Percentiles rank a stretch among this genome's conserved stretches.
These are phyloP conservation scores for Malurus leucopterus DNA, from an alignment of 2,797 vertebrate genomes.

Conservation along the genomic window DNA sequence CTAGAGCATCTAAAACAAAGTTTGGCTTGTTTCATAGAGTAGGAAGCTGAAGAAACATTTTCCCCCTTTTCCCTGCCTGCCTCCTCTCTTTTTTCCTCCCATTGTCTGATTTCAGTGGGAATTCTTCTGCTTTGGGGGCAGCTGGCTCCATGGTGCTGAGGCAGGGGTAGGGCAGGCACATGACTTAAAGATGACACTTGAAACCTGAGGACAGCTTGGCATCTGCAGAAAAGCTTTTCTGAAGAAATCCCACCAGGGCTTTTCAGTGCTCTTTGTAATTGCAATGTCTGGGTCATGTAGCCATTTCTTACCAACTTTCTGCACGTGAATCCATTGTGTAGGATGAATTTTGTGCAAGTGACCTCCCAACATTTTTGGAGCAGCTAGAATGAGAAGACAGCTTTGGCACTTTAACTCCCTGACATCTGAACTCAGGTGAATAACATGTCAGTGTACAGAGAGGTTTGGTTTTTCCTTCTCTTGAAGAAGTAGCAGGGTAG, in stretches of 20 bases:
- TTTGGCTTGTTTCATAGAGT: background rate
- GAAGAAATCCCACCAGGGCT: background rate
- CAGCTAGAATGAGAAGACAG: background rate
- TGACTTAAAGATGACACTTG: background rate
- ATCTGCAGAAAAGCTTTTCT: background rate
- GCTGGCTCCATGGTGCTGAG: background rate
- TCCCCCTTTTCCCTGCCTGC: fast-evolving
- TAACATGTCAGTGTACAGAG: background rate
- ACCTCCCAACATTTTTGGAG: background rate
- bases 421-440: background rate
- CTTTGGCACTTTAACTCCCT: background rate
- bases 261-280: fast-evolving
- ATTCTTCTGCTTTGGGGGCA: background rate
- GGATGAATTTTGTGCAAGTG: background rate
- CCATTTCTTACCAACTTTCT: background rate
- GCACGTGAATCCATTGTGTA: background rate
- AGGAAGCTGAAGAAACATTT: background rate
- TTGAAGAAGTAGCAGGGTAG: background rate
- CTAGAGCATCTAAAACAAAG: background rate
- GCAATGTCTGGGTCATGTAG: fast-evolving
- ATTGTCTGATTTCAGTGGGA: background rate
- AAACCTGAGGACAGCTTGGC: background rate
- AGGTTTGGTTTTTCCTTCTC: background rate
- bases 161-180: background rate
- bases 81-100: too few species aligned